Evolutionary conservation across 1,140 invertebrate species (phyloP).

Genomic region (Triops cancriformis): DNA sequence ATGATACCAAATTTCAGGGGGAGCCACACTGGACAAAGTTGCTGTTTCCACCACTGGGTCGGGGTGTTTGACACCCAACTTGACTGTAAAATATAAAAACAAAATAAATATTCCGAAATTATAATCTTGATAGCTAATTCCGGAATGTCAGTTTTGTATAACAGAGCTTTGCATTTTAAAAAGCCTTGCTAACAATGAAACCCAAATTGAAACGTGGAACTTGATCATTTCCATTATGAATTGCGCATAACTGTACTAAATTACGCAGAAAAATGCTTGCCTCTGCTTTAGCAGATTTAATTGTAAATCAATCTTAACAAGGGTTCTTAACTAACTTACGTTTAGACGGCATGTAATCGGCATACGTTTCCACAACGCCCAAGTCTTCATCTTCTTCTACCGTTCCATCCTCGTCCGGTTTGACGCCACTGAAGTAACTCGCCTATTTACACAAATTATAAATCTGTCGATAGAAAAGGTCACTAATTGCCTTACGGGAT

Average conservation of each 20-base stretch:
- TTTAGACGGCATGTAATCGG: slow-evolving; percentile 95
- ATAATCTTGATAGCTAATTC: no score
- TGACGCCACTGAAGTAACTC: not conserved
- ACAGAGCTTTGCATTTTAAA: no score
- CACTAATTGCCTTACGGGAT: not conserved
- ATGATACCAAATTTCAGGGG: slow-evolving; percentile 87
- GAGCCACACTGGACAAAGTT: slow-evolving; percentile 90
- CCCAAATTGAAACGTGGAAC: no score
- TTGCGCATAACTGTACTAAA: no score
- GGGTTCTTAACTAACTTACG: not conserved
- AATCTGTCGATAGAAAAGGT: not conserved
- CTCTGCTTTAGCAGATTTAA: no score
- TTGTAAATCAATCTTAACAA: not conserved
- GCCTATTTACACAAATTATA: not conserved
- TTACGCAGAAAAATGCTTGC: no score
- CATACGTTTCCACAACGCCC: slow-evolving; percentile 94
- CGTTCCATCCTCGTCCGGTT: slow-evolving; percentile 1
- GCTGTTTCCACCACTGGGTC: slow-evolving; percentile 99
- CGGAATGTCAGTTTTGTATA: no score
- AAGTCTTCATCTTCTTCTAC: slow-evolving; percentile 85
- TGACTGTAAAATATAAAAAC: slow-evolving; percentile 52
- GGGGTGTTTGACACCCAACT: slow-evolving; percentile 90
- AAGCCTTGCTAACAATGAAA: no score
- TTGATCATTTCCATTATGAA: no score
- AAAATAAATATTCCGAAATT: not conserved